phyloP scores from a whole-genome alignment of 2,888 invertebrate genomes.

The Brachyptera risi region DNA sequence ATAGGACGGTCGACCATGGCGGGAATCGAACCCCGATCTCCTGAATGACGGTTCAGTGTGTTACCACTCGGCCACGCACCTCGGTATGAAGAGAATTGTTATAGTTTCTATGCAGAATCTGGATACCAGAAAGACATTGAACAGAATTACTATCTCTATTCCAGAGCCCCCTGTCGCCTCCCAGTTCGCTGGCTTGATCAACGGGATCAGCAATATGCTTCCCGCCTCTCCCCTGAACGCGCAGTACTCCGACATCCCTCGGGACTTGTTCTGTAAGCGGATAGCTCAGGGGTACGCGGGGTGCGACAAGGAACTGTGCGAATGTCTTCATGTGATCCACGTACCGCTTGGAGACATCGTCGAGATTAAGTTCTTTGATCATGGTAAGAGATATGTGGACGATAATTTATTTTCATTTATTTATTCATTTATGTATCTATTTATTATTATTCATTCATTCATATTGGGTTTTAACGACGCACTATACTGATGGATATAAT shows the following conservation, averaged over 20 bases:
- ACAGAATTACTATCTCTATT: neutral
- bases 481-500: too few species aligned
- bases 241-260: constrained; percentile 28
- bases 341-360: constrained; percentile 28
- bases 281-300: neutral
- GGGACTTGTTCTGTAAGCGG: constrained; percentile 20
- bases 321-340: constrained; percentile 30
- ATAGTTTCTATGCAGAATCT: too few species aligned
- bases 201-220: constrained; percentile 29
- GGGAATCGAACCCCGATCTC: too few species aligned
- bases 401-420: too few species aligned
- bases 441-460: too few species aligned
- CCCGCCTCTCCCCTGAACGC: constrained; percentile 31
- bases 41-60: too few species aligned
- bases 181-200: constrained; percentile 25
- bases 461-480: too few species aligned
- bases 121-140: too few species aligned
- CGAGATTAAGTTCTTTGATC: constrained; percentile 32
- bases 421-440: too few species aligned
- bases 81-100: too few species aligned
- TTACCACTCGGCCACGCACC: too few species aligned
- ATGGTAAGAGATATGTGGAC: neutral
- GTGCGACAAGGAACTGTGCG: constrained; percentile 30
- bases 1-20: too few species aligned
- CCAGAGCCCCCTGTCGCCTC: constrained; percentile 24